phyloP scores from a whole-genome alignment of 2,797 vertebrate species.

The Novumbra hubbsi region DNA sequence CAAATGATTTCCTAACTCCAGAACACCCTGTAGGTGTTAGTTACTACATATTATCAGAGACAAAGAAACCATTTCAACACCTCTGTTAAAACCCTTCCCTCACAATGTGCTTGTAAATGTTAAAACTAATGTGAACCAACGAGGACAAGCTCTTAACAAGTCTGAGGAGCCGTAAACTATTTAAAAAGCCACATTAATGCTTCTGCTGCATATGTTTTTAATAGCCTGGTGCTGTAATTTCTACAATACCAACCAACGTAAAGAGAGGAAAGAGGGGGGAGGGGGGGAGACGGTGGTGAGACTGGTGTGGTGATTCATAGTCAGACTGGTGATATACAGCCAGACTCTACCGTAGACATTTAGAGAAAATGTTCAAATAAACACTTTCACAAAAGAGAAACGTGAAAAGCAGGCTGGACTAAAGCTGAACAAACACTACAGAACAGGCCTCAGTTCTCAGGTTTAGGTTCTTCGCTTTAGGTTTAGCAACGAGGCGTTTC shows the following conservation, averaged over 20 bases:
- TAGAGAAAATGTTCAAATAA: conserved; percentile 36
- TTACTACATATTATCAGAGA: conserved; percentile 20
- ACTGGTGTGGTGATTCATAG: conserved; percentile 45
- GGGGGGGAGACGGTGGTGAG: not conserved
- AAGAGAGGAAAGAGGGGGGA: conserved; percentile 2
- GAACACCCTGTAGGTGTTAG: conserved; percentile 13
- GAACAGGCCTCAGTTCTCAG: not conserved
- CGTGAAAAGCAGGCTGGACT: conserved; percentile 25
- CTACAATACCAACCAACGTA: conserved; percentile 35
- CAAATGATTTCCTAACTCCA: not conserved
- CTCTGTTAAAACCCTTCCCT: conserved; percentile 42
- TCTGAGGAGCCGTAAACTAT: conserved; percentile 53
- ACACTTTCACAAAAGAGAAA: conserved; percentile 39
- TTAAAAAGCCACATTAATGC: conserved; percentile 65
- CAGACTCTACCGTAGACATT: conserved; percentile 31
- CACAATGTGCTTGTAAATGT: conserved; percentile 50
- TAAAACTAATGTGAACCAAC: conserved; percentile 36
- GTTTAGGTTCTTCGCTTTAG: not conserved
- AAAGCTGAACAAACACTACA: conserved; percentile 22
- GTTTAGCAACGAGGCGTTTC: not conserved
- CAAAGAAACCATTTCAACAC: conserved; percentile 39
- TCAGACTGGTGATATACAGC: conserved; percentile 42
- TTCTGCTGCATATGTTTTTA: conserved; percentile 57
- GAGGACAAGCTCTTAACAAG: conserved; percentile 57
- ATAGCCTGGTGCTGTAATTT: conserved; percentile 45